These are phyloP conservation scores for Lytechinus variegatus DNA, from an alignment of 35 echinoderm and acorn worm species.

Conservation along the genomic window DNA sequence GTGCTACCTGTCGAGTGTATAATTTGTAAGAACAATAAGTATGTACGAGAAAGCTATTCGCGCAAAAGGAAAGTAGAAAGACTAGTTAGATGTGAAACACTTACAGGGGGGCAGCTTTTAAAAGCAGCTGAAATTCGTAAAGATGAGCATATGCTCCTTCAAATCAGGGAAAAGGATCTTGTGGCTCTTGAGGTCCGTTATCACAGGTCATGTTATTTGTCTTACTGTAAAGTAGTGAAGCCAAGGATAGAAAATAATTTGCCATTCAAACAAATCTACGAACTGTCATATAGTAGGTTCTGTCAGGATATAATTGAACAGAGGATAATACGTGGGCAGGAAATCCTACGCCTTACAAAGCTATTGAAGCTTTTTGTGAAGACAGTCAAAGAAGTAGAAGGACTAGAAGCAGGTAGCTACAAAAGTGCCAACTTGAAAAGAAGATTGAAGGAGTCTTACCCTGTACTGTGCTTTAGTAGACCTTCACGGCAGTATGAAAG, in stretches of 20 bases:
- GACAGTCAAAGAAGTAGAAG: constrained; percentile 53
- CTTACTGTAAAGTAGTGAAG: neutral
- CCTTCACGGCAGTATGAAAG: constrained; percentile 39
- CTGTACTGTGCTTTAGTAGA: neutral
- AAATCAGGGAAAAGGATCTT: neutral
- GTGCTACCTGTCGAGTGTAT: constrained; percentile 16
- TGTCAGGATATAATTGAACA: constrained; percentile 21
- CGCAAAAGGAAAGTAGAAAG: constrained; percentile 23
- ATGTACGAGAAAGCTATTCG: neutral
- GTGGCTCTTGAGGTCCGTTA: neutral
- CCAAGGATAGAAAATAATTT: neutral
- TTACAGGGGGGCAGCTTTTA: constrained; percentile 3
- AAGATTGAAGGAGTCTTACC: neutral
- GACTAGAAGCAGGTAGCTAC: constrained; percentile 42
- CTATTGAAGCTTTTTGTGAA: constrained; percentile 51
- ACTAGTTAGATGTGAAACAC: constrained; percentile 15
- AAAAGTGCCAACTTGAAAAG: constrained; percentile 47
- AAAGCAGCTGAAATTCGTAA: neutral
- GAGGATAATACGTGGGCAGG: constrained; percentile 13
- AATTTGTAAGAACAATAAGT: neutral
- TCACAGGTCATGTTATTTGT: neutral
- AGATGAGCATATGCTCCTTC: neutral
- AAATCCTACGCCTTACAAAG: constrained; percentile 32
- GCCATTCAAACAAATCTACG: neutral
- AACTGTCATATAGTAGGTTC: neutral